These are phyloP conservation scores for Vombatus ursinus DNA, from an alignment of 2,113 vertebrate species.

Conservation along the genomic window DNA sequence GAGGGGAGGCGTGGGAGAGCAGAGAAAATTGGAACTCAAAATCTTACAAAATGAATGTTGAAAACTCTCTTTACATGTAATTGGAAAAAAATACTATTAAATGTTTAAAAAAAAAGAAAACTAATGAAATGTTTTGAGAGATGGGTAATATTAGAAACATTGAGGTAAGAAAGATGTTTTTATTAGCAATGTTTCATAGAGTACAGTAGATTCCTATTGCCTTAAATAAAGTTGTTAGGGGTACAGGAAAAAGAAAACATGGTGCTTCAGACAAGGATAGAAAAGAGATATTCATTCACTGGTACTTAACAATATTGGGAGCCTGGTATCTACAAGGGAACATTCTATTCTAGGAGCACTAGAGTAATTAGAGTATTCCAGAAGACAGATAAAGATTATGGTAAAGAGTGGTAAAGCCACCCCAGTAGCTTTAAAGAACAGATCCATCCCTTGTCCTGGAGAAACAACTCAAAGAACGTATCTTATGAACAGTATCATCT, in stretches of 20 bases:
- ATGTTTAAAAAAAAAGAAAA: neutral
- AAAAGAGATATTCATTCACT: neutral
- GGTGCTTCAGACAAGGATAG: neutral
- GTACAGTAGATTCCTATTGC: neutral
- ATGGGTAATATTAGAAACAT: neutral
- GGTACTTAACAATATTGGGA: neutral
- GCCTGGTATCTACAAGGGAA: neutral
- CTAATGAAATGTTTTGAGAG: neutral
- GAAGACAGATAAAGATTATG: neutral
- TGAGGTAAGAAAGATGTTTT: neutral
- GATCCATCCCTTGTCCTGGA: too few relatives aligned
- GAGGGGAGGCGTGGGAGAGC: too few relatives aligned
- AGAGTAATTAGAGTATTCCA: neutral
- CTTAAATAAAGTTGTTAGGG: neutral
- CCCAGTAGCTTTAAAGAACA: too few relatives aligned
- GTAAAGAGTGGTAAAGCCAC: neutral
- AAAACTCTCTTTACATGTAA: too few relatives aligned
- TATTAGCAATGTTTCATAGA: neutral
- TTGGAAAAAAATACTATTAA: too few relatives aligned
- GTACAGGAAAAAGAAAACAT: neutral
- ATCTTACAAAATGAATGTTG: too few relatives aligned
- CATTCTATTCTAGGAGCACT: neutral
- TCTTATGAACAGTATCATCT: too few relatives aligned
- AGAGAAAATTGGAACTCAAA: too few relatives aligned
- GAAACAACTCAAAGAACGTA: too few relatives aligned